phyloP scores from a whole-genome alignment of 2,888 invertebrate genomes.

The Lamproptera curius region DNA sequence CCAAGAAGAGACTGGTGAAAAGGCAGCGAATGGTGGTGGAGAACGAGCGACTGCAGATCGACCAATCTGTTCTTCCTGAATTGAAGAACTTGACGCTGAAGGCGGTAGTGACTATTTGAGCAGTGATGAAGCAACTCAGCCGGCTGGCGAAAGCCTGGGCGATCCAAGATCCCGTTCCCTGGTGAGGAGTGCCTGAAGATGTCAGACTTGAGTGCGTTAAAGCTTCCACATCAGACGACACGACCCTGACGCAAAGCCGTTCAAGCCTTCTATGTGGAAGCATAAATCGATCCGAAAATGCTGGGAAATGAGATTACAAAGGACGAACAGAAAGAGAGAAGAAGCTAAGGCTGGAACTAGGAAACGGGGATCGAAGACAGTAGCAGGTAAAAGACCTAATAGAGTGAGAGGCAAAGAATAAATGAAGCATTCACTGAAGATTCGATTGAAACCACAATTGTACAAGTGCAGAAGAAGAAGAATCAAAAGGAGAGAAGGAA shows the following conservation, averaged over 20 bases:
- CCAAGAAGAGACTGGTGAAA: conserved; percentile 49
- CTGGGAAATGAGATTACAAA: background rate
- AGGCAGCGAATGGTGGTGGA: conserved; percentile 53
- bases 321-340: background rate
- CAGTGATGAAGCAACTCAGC: conserved; percentile 43
- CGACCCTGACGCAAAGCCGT: conserved; percentile 49
- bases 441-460: no score
- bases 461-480: no score
- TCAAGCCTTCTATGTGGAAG: conserved; percentile 49
- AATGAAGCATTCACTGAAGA: background rate
- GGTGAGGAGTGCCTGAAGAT: conserved; percentile 56
- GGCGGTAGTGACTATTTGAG: conserved; percentile 38
- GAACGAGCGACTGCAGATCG: conserved; percentile 31
- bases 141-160: conserved; percentile 41
- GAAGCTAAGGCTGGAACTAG: background rate
- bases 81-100: conserved; percentile 22
- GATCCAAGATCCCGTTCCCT: conserved; percentile 49
- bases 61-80: conserved; percentile 38
- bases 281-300: conserved; percentile 32
- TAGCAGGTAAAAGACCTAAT: background rate
- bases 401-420: background rate
- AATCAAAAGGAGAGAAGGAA: no score
- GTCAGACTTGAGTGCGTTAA: conserved; percentile 50
- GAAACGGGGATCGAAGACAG: background rate
- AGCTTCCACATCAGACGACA: conserved; percentile 51